phyloP scores from a whole-genome alignment of 2,888 invertebrate genomes.

The Epistrophe grossulariae region DNA sequence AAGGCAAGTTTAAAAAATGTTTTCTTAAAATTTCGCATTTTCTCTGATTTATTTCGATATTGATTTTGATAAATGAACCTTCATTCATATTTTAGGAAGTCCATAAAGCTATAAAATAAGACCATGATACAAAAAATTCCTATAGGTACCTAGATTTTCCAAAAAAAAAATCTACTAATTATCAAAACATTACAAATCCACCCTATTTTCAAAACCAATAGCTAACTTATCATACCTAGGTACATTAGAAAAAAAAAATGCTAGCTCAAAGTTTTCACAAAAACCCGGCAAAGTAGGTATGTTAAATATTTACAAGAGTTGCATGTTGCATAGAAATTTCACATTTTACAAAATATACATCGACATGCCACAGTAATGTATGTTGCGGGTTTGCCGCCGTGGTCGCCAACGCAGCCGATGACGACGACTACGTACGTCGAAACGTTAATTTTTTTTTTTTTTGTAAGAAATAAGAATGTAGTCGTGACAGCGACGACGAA shows the following conservation, averaged over 20 bases:
- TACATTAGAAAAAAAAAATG: not conserved
- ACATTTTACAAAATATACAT: constrained; percentile 23
- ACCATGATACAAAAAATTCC: too few species aligned
- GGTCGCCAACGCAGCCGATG: not conserved
- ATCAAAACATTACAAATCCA: too few species aligned
- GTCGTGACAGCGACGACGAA: constrained; percentile 48
- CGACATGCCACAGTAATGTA: constrained; percentile 17
- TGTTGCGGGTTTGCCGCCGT: constrained; percentile 30
- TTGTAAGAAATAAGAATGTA: constrained; percentile 52
- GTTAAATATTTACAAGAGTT: constrained; percentile 66
- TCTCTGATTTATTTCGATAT: too few species aligned
- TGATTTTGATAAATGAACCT: too few species aligned
- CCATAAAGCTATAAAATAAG: too few species aligned
- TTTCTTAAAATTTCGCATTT: too few species aligned
- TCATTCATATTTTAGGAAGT: too few species aligned
- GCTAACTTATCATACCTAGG: not conserved
- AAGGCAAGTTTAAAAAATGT: too few species aligned
- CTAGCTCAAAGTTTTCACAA: constrained; percentile 19
- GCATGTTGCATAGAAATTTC: constrained; percentile 49
- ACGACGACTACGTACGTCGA: constrained; percentile 30
- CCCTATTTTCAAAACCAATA: too few species aligned
- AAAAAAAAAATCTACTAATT: too few species aligned
- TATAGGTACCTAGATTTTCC: too few species aligned
- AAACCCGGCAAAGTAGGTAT: constrained; percentile 46
- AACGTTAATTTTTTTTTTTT: constrained; percentile 59